phyloP scores from a whole-genome alignment of 2,797 vertebrate genomes.

The Botia almorhae region DNA sequence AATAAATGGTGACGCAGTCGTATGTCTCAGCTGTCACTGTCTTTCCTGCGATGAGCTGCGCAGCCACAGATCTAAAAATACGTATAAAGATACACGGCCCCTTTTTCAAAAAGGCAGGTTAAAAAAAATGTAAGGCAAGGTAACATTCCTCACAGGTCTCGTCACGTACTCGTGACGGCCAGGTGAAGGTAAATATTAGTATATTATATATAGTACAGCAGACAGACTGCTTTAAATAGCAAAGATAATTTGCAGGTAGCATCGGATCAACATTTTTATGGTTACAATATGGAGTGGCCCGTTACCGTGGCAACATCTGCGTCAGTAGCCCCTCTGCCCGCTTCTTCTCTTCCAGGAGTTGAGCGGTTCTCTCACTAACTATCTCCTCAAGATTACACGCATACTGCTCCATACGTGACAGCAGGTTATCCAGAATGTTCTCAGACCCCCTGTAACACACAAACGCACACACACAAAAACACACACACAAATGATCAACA shows the following conservation, averaged over 20 bases:
- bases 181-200: conserved; percentile 24
- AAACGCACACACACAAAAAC: conserved; percentile 43
- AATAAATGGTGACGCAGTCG: conserved; percentile 65
- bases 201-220: neutral
- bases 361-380: conserved; percentile 60
- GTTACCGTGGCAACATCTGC: conserved; percentile 68
- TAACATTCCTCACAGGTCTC: conserved; percentile 20
- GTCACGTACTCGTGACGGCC: conserved; percentile 19
- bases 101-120: conserved; percentile 34
- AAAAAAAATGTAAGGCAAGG: conserved; percentile 32
- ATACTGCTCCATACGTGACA: conserved; percentile 66
- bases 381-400: conserved; percentile 66
- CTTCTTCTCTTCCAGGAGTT: conserved; percentile 64
- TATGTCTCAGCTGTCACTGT: conserved; percentile 64
- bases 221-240: neutral
- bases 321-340: conserved; percentile 64
- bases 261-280: neutral
- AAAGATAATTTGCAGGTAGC: neutral
- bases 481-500: neutral
- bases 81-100: conserved; percentile 10
- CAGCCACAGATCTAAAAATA: conserved; percentile 63
- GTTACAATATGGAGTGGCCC: neutral
- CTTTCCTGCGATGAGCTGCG: conserved; percentile 62
- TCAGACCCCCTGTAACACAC: conserved; percentile 52
- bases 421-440: conserved; percentile 64